phyloP scores from a whole-genome alignment of 2,113 vertebrate species.

The Myotis lucifugus region DNA sequence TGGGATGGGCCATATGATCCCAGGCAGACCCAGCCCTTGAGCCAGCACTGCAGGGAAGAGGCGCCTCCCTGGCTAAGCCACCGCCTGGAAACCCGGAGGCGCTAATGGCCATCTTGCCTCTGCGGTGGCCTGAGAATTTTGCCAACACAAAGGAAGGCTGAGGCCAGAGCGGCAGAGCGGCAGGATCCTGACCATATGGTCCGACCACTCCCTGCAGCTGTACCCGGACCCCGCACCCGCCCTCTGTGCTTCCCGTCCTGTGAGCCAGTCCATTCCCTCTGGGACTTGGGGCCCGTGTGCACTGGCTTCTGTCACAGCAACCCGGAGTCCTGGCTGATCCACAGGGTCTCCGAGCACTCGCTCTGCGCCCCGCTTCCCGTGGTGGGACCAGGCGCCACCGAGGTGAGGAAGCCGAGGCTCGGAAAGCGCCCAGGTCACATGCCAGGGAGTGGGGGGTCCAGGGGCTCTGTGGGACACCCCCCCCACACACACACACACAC shows the following conservation, averaged over 20 bases:
- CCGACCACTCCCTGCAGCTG: background rate
- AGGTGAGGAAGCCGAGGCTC: background rate
- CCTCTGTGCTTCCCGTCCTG: background rate
- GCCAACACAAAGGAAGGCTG: background rate
- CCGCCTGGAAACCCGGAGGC: background rate
- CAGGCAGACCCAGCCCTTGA: background rate
- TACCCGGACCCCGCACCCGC: background rate
- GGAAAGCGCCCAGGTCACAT: background rate
- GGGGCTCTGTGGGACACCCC: background rate
- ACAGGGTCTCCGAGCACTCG: background rate
- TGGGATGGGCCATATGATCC: background rate
- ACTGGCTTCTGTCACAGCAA: background rate
- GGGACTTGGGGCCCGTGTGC: background rate
- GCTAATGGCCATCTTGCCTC: background rate
- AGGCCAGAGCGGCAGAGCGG: background rate
- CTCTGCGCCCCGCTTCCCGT: accelerated
- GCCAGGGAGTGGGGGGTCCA: background rate
- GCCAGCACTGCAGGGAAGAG: background rate
- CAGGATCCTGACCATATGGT: background rate
- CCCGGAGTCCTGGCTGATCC: background rate
- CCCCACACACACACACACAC: too few species aligned
- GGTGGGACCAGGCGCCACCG: accelerated
- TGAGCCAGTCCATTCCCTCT: background rate
- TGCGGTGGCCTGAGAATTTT: background rate
- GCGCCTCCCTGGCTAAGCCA: background rate